Evolutionary conservation across 2,113 vertebrate genomes (phyloP), one percentile per base, ranked within the genome.

Genomic region (Lutjanus erythropterus): DNA sequence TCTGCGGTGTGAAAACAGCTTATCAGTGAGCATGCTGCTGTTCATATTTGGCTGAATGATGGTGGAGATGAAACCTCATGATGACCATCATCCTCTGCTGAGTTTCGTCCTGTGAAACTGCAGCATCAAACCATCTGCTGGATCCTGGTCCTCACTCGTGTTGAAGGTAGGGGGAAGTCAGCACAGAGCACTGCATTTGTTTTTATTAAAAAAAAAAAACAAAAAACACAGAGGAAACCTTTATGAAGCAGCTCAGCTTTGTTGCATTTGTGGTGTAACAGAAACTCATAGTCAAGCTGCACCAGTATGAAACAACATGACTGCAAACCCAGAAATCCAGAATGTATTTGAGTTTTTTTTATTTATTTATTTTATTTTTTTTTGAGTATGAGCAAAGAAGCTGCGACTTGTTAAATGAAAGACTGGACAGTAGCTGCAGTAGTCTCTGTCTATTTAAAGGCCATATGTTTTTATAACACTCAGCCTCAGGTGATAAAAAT

Each of bases 31-130:
- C 49, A 15, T 33, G 80, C 18, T 78, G 74, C 59, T 59, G 68
- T 27, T 79, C 60, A 16, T 55, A 49, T 76, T 49, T 81, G 72
- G 55, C 65, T 68, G 73, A 74, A 75, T 50, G 71, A 69, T 59
- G 29, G 75, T 31, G 78, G 73, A 80, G 68, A 78, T 71, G 50
- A 80, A 80, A 67, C 65, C 68, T 69, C 35, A 73, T 62, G 55
- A 59, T 60, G 77, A 78, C 58, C 78, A 82, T 52, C 80, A 71
- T 77, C 85, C 31, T 69, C 75, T 5, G 75, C 80, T 55, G 78
- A 85, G 81, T 85, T 84, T 18, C 47, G 58, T 87, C 84, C 78
- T 74, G 83, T 46, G 68, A 84, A 35, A 83, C 78, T 66, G 67
- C 75, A 58, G 59, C 81, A 84, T 39, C 73, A 69, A 44, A 75